A percentile compares a stretch with the other conserved stretches of the same genome.
phyloP scores from a whole-genome alignment of 2,797 vertebrate genomes.

The Acridotheres tristis region DNA sequence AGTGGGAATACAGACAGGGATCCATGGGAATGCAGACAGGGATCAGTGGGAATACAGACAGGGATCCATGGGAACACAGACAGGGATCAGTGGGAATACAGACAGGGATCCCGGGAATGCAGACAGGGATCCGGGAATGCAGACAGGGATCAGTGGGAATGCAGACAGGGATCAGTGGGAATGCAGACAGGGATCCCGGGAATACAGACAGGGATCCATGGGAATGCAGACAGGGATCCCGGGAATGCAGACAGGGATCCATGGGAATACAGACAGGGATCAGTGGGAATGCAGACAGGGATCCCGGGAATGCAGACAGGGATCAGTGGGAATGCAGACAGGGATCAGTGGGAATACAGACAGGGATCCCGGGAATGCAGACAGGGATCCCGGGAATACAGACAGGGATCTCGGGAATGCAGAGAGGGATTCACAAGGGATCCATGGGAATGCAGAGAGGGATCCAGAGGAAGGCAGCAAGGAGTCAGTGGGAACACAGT shows the following conservation, averaged over 20 bases:
- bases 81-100: rapidly evolving
- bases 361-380: background rate
- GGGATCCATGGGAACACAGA: too few species aligned
- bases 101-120: rapidly evolving
- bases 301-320: rapidly evolving
- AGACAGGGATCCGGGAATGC: rapidly evolving
- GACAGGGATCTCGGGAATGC: too few species aligned
- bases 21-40: rapidly evolving
- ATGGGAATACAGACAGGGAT: rapidly evolving
- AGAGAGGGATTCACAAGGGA: too few species aligned
- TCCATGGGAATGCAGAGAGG: too few species aligned
- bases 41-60: too few species aligned
- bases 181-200: too few species aligned
- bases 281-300: rapidly evolving
- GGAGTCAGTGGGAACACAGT: rapidly evolving
- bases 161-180: rapidly evolving
- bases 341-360: too few species aligned
- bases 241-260: rapidly evolving
- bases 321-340: rapidly evolving
- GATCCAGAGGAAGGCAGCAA: background rate
- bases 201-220: rapidly evolving
- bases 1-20: background rate
- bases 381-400: too few species aligned
- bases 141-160: rapidly evolving
- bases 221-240: too few species aligned